Percentiles rank a stretch among this genome's conserved stretches.
These are phyloP conservation scores for Xylocampa areola DNA, from an alignment of 2,888 invertebrate genomes.

Conservation along the genomic window DNA sequence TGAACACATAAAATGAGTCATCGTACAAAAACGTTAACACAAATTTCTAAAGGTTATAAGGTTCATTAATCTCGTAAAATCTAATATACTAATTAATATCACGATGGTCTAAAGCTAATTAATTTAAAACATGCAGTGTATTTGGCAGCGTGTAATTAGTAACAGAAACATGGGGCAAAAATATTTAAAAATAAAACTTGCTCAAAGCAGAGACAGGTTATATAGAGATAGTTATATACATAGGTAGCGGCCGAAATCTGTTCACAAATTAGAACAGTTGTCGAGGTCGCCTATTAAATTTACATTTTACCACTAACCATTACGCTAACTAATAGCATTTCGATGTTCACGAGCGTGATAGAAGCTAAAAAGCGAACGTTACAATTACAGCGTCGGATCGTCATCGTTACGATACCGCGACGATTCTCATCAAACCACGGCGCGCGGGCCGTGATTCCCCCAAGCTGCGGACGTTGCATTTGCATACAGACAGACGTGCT, in stretches of 20 bases:
- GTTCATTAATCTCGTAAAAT: conserved; percentile 33
- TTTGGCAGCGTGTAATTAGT: conserved; percentile 39
- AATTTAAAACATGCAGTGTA: conserved; percentile 31
- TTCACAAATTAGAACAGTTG: conserved; percentile 15
- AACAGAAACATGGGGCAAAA: conserved; percentile 5
- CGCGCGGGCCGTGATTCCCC: conserved; percentile 47
- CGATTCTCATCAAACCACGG: conserved; percentile 37
- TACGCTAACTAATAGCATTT: conserved; percentile 30
- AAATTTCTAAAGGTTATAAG: conserved; percentile 25
- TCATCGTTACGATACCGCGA: conserved; percentile 24
- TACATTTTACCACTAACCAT: conserved; percentile 23
- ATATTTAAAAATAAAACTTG: conserved; percentile 17
- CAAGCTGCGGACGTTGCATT: conserved; percentile 51
- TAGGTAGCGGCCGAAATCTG: conserved; percentile 7
- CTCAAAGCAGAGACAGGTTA: background rate
- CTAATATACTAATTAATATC: conserved; percentile 27
- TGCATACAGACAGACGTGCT: conserved; percentile 52
- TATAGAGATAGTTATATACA: conserved; percentile 2
- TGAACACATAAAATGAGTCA: conserved; percentile 13
- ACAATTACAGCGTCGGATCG: conserved; percentile 23
- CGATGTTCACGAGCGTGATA: conserved; percentile 17
- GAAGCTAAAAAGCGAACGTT: conserved; percentile 30
- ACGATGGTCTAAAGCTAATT: conserved; percentile 24
- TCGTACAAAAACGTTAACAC: conserved; percentile 22
- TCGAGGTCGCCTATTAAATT: conserved; percentile 17